Percentiles rank a stretch among this genome's conserved stretches.
Evolutionary conservation across 2,888 invertebrate species (phyloP).

Genomic region (Drosophila robusta): DNA sequence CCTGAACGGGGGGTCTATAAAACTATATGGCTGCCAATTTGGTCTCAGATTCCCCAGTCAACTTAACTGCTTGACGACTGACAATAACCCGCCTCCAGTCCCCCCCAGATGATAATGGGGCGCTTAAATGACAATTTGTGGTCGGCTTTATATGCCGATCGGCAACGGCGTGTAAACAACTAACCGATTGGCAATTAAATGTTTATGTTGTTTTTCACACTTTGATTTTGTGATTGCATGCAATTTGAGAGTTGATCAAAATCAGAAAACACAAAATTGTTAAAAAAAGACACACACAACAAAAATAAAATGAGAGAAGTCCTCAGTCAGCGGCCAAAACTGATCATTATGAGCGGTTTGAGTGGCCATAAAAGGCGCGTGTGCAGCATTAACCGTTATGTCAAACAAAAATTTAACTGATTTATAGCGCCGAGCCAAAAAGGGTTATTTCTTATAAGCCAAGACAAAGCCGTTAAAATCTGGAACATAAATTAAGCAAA

Average conservation of each 20-base stretch:
- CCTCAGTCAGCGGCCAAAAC: not conserved
- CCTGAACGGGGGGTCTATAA: conserved; percentile 48
- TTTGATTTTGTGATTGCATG: conserved; percentile 52
- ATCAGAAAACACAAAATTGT: conserved; percentile 6
- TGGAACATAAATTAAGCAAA: conserved; percentile 70
- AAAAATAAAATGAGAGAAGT: not conserved
- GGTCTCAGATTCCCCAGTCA: conserved; percentile 34
- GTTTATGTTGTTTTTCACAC: conserved; percentile 74
- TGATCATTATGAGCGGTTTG: conserved; percentile 33
- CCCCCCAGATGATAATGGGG: conserved; percentile 37
- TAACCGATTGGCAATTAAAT: conserved; percentile 65
- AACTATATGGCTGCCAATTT: conserved; percentile 70
- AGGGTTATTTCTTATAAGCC: conserved; percentile 54
- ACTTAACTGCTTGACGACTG: conserved; percentile 16
- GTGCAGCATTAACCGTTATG: conserved; percentile 58
- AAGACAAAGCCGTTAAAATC: conserved; percentile 54
- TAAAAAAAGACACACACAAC: not conserved
- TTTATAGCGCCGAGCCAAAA: conserved; percentile 67
- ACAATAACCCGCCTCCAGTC: conserved; percentile 11
- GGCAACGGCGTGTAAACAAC: conserved; percentile 42
- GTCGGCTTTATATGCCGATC: conserved; percentile 50
- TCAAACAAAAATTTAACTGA: conserved; percentile 49
- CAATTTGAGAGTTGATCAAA: conserved; percentile 54
- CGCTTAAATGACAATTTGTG: conserved; percentile 77
- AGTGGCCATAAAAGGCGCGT: conserved; percentile 63